Conservation (phyloP, 2,113 vertebrate species). For the Corydoras maculifer region DNA sequence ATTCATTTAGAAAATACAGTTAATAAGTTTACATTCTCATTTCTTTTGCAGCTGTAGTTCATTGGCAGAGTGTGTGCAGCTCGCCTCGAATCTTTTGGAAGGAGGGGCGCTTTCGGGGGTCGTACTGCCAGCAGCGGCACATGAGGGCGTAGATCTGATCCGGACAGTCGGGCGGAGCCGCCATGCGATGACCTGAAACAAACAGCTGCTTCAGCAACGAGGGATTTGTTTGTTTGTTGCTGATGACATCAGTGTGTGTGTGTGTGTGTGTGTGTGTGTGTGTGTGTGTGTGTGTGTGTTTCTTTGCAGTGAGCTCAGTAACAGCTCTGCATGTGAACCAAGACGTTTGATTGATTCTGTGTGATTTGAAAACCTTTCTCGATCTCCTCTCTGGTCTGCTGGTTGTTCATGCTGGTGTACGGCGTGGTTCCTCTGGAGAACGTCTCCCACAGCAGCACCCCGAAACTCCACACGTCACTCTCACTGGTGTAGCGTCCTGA, state of each 20-base stretch:
- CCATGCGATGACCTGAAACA: constrained; percentile 74
- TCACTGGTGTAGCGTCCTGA: constrained; percentile 85
- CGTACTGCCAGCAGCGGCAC: constrained; percentile 85
- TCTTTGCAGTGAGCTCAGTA: too few species aligned
- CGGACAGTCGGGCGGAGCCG: constrained; percentile 72
- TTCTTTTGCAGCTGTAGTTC: constrained; percentile 38
- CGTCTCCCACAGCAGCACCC: constrained; percentile 88
- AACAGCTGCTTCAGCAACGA: too few species aligned
- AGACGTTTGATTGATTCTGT: too few species aligned
- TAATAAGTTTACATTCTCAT: too few species aligned
- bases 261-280: neutral
- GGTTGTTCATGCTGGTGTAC: constrained; percentile 84
- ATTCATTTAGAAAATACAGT: constrained; percentile 2
- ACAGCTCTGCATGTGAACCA: too few species aligned
- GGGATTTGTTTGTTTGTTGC: too few species aligned
- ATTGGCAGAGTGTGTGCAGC: constrained; percentile 66
- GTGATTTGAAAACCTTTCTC: constrained; percentile 71
- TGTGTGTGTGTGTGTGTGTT: neutral
- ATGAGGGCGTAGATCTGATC: constrained; percentile 79
- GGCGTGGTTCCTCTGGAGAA: constrained; percentile 83
- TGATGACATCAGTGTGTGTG: neutral
- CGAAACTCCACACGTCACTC: constrained; percentile 95
- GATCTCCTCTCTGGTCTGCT: constrained; percentile 81
- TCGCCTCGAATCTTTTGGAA: constrained; percentile 73
- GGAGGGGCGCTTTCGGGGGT: constrained; percentile 71